A percentile compares a stretch with the other conserved stretches of the same genome.
Evolutionary conservation across 2,888 invertebrate species (phyloP).

Genomic region (Liposcelis brunnea): DNA sequence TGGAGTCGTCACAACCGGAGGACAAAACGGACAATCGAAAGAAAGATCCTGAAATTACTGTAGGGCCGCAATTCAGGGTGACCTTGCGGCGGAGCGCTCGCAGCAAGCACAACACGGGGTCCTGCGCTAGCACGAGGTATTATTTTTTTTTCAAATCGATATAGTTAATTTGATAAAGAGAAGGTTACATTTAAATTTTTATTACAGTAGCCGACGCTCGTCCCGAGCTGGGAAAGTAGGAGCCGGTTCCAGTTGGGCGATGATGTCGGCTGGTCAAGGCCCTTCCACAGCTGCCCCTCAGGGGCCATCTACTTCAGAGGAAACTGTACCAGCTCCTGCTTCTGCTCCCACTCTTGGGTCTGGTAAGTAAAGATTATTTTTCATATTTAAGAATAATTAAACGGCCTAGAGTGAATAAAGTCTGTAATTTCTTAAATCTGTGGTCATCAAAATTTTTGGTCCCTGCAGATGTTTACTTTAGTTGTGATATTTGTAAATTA

Average conservation of each 20-base stretch:
- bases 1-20: not conserved
- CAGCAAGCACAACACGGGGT: conserved; percentile 44
- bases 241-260: conserved; percentile 16
- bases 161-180: conserved; percentile 10
- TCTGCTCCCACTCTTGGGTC: conserved; percentile 15
- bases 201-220: conserved; percentile 29
- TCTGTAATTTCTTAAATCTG: too few relatives aligned
- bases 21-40: conserved; percentile 3
- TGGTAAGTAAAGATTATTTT: not conserved
- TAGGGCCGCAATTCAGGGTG: conserved; percentile 16
- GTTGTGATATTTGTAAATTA: too few relatives aligned
- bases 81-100: conserved; percentile 33
- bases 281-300: conserved; percentile 31
- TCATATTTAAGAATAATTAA: too few relatives aligned
- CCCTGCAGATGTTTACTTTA: too few relatives aligned
- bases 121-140: conserved; percentile 43
- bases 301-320: conserved; percentile 16
- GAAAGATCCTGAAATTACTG: conserved; percentile 8
- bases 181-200: conserved; percentile 11
- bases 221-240: conserved; percentile 28
- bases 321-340: conserved; percentile 13
- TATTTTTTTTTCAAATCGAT: conserved; percentile 5
- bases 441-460: too few relatives aligned
- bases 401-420: too few relatives aligned
- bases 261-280: conserved; percentile 15